Evolutionary conservation across 2,113 vertebrate genomes (phyloP).

Genomic region (Rhabdornis inornatus): DNA sequence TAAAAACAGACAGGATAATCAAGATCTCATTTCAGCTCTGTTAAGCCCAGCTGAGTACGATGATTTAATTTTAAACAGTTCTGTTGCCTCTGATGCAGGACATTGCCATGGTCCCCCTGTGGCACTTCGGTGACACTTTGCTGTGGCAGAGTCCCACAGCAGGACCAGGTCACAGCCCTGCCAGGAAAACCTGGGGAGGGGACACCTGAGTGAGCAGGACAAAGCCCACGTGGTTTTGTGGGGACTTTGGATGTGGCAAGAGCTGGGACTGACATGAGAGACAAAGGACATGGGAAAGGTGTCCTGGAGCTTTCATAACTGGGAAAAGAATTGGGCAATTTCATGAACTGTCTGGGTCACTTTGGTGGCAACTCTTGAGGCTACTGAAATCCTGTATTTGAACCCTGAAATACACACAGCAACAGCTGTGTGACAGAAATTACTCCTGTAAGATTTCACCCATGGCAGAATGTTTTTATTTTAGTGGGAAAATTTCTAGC

Average conservation of each 20-base stretch:
- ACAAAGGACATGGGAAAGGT: neutral
- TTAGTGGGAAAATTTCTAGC: neutral
- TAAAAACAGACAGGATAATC: slow-evolving; percentile 24
- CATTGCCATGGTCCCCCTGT: accelerated
- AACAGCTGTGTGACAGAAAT: neutral
- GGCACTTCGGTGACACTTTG: neutral
- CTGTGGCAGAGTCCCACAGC: neutral
- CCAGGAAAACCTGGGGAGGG: neutral
- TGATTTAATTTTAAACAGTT: neutral
- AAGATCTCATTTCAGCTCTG: neutral
- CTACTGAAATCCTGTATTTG: neutral
- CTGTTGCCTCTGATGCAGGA: neutral
- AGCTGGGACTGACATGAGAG: neutral
- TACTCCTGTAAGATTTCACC: neutral
- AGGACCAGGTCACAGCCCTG: neutral
- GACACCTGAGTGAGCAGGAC: accelerated
- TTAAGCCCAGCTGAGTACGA: neutral
- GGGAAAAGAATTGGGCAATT: neutral
- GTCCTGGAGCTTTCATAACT: neutral
- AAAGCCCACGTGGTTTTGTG: accelerated
- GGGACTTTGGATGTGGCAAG: neutral
- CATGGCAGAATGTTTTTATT: neutral
- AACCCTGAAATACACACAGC: neutral
- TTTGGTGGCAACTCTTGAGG: neutral
- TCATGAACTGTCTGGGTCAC: neutral